Evolutionary conservation across 2,113 vertebrate genomes (phyloP), one percentile per base, ranked within the genome.

Genomic region (Protobothrops flavoviridis): DNA sequence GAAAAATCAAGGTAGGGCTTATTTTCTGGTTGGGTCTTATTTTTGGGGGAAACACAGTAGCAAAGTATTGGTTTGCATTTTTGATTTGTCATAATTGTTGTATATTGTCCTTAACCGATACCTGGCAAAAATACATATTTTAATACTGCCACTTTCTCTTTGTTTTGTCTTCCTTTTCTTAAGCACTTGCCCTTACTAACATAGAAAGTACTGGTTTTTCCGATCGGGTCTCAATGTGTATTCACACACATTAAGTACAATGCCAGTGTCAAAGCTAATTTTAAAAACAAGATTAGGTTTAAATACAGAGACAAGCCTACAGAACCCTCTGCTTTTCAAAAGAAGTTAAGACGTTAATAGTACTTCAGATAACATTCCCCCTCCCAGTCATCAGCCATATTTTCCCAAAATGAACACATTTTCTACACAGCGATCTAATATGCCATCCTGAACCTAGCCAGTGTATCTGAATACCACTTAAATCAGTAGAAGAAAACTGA

Each of bases 251-350:
- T 96, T 91, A 95, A 29, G 93, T 95, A 93, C 95, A 96, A 95
- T 95, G 95, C 96, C 96, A 96, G 92, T 95, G 95, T 94, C 95
- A 96, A 97, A 96, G 91, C 92, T 95, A 97, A 97, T 96, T 96
- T 95, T 95, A 96, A 96, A 96, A 95, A 96, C 93, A 96, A 95
- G 93, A 94, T 94, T 94, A 93, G 95, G 97, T 95, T 95, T 97
- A 97, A 96, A 96, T 21, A 24, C 20, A 12, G 26, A 48, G 50
- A 45, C 45, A 3, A 17, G 91, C 94, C 91, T 92, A 91, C 69
- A 85, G 69, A 96, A 96, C 94, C 85, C 56, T 94, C 87, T 89
- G 89, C 90, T 95, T 64, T 45, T 94, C 61, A 94, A 96, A 95
- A 92, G 96, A 95, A 93, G 95, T 93, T 90, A 94, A 95, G 93